Evolutionary conservation across 2,113 vertebrate genomes (phyloP), one percentile per base, ranked within the genome.

Genomic region (Phoxinus phoxinus): DNA sequence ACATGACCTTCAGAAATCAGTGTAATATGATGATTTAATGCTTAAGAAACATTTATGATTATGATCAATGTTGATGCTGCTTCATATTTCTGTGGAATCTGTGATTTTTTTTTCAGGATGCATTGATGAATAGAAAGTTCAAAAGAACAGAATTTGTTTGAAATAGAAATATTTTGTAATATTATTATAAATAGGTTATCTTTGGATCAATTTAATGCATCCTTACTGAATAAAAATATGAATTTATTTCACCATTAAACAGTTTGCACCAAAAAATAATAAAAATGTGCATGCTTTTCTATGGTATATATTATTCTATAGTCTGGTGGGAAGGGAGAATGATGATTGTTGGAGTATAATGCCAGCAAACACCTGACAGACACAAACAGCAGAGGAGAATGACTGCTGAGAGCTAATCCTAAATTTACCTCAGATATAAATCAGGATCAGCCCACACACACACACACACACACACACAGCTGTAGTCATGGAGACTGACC

Each of bases 401-500:
- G 48, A 35, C 41, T 56, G 74, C 35, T 63, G 77, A 61, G 61
- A 81, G 61, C 25, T 67, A 44, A 67, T 81, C 79, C 61, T 81
- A 81, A 81, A 67, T 67, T 81, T 81, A 81, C 79, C 59, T 51
- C 61, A 23, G 61, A 67, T 81, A 81, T 81, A 81, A 81, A 81
- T 81, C 79, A 69, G 61, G 37, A 67, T 67, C 79, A 67, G 79
- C 79, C 61, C 61, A 81, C 79, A 41, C 41, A 41, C 41, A 41
- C 41, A 41, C 37, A 37, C 37, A 41, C 37, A 32, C 32, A 32
- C 32, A 41, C 37, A 41, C 41, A 81, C 79, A 81, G 59, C 79
- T 81, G 79, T 81, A 46, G 79, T 67, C 79, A 81, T 81, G 79
- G 79, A 81, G 79, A 81, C 79, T 67, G 79, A 81, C 79, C 79